Conservation (phyloP, 2,888 invertebrate genomes). For the Philhelius pedissequus region DNA sequence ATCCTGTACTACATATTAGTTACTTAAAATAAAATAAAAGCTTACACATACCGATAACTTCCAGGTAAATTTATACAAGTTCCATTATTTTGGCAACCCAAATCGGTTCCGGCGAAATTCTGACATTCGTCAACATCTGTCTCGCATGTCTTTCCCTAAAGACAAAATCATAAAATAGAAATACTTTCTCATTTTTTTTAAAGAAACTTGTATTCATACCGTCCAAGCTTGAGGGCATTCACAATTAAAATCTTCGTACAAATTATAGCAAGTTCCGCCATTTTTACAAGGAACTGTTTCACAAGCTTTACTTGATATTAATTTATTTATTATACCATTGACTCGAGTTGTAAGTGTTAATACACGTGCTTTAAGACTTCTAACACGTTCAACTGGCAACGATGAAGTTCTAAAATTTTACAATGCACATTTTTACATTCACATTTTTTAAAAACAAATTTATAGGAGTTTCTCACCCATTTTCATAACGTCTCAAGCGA, state of each 20-base stretch:
- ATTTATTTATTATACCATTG: constrained; percentile 46
- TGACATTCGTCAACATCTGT: constrained; percentile 93
- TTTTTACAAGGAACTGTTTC: constrained; percentile 87
- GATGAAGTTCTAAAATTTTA: constrained; percentile 1
- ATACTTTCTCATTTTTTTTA: background rate
- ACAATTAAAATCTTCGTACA: constrained; percentile 86
- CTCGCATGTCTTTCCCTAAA: constrained; percentile 85
- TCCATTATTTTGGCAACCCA: constrained; percentile 95
- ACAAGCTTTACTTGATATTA: constrained; percentile 71
- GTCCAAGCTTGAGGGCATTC: constrained; percentile 86
- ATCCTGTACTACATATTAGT: too few species aligned
- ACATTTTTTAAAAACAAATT: too few species aligned
- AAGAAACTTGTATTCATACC: constrained; percentile 70
- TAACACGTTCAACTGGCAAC: constrained; percentile 42
- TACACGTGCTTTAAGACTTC: constrained; percentile 70
- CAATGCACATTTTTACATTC: too few species aligned
- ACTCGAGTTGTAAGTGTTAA: constrained; percentile 58
- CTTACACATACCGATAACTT: constrained; percentile 83
- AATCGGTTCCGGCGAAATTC: constrained; percentile 87
- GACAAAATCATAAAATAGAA: background rate
- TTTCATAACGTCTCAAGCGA: constrained; percentile 66
- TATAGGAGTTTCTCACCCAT: constrained; percentile 43
- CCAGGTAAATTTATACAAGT: constrained; percentile 90
- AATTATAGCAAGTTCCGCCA: constrained; percentile 89
- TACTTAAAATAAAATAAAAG: background rate